Evolutionary conservation across 2,113 vertebrate genomes (phyloP).

Genomic region (Formicarius rufipectus): DNA sequence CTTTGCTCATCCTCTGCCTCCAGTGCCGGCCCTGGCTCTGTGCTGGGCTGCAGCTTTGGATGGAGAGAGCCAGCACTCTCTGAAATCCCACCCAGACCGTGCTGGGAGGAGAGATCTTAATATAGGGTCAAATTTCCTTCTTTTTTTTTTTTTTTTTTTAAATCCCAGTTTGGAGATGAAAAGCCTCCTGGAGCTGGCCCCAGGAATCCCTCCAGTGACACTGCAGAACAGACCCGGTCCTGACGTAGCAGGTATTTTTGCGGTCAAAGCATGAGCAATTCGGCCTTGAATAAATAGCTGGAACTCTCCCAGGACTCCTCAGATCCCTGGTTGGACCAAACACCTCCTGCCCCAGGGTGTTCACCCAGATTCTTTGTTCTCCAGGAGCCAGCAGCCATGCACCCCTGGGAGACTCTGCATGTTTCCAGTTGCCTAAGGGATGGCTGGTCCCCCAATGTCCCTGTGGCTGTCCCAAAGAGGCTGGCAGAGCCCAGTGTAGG

Average conservation of each 20-base stretch:
- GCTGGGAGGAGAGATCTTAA: neutral
- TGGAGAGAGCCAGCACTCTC: neutral
- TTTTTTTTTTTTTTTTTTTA: too few species aligned
- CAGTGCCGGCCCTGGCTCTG: neutral
- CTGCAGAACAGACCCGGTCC: neutral
- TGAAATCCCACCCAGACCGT: neutral
- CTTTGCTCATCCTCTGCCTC: neutral
- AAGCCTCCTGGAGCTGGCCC: neutral
- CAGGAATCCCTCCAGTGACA: neutral
- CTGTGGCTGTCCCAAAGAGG: neutral
- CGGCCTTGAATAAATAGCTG: constrained; percentile 3
- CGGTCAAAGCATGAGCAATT: neutral
- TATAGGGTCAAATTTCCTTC: neutral
- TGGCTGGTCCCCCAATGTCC: neutral
- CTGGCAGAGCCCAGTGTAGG: accelerated
- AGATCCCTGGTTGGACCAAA: neutral
- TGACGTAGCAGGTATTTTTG: neutral
- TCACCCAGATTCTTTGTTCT: accelerated
- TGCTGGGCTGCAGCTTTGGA: neutral
- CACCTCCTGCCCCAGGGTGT: neutral
- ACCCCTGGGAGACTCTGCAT: neutral
- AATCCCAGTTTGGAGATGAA: neutral
- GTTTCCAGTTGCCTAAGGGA: neutral
- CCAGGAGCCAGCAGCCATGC: neutral
- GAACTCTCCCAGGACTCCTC: neutral